Percentiles rank a stretch among this genome's conserved stretches.
phyloP scores from a whole-genome alignment of 2,113 vertebrate genomes.

The Phasianus colchicus region DNA sequence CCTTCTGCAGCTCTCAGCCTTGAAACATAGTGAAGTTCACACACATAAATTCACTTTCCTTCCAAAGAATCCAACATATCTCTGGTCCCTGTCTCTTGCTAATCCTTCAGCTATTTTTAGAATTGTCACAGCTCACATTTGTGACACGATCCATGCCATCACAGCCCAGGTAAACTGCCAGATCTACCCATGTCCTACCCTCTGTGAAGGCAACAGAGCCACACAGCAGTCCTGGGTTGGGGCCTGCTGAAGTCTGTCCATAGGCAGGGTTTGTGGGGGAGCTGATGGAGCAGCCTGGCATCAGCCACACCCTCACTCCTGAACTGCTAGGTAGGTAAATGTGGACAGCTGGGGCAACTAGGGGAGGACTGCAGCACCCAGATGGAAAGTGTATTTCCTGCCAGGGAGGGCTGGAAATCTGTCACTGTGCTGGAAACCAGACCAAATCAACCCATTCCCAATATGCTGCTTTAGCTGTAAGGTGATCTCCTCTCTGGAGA shows the following conservation, averaged over 20 bases:
- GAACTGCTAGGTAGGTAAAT: fast-evolving
- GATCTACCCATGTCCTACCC: not conserved
- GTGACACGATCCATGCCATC: not conserved
- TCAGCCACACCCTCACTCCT: fast-evolving
- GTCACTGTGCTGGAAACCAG: not conserved
- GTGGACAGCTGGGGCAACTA: not conserved
- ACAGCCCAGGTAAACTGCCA: not conserved
- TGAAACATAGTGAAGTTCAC: not conserved
- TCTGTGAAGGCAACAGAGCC: not conserved
- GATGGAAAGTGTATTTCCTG: not conserved
- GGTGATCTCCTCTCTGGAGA: not conserved
- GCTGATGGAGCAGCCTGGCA: not conserved
- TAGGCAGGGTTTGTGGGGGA: not conserved
- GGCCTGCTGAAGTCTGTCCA: not conserved
- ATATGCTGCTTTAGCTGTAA: not conserved
- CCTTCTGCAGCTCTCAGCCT: not conserved
- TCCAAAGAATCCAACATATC: not conserved
- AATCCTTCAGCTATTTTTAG: not conserved
- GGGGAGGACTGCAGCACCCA: not conserved
- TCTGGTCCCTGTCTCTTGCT: not conserved
- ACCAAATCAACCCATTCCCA: not conserved
- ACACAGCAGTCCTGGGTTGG: no score
- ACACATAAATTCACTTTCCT: not conserved
- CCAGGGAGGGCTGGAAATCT: not conserved
- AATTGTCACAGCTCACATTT: not conserved